Conservation (phyloP, 2,888 invertebrate genomes). For the Rotaria macrura region DNA sequence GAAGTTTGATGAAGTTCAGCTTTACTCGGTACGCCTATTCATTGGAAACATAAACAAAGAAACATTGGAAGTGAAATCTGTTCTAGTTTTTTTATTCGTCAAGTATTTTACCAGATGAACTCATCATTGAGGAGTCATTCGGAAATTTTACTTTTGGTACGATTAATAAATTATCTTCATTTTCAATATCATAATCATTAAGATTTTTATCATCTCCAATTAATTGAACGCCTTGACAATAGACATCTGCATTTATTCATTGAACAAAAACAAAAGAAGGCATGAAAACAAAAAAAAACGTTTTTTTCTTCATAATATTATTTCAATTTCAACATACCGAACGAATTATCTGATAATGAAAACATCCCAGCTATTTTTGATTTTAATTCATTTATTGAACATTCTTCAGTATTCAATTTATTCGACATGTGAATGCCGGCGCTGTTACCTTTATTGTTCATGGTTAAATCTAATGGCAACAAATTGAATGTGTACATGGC, state of each 20-base stretch:
- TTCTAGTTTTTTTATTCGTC: too few relatives aligned
- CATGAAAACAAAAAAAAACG: too few relatives aligned
- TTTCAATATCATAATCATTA: background rate
- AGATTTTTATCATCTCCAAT: constrained; percentile 1
- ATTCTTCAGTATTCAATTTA: background rate
- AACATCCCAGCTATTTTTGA: background rate
- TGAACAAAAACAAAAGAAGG: too few relatives aligned
- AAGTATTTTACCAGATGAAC: background rate
- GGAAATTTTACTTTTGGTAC: background rate
- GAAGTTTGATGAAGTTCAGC: background rate
- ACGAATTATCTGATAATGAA: background rate
- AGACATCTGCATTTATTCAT: background rate
- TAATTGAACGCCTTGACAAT: background rate
- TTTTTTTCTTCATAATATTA: too few relatives aligned
- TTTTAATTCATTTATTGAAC: background rate
- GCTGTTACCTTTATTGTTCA: background rate
- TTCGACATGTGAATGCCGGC: background rate
- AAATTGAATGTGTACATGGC: background rate
- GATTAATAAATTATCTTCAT: background rate
- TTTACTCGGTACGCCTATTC: background rate
- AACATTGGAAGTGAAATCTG: background rate
- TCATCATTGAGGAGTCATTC: background rate
- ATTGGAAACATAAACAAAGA: background rate
- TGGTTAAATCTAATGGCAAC: background rate
- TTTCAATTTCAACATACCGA: background rate